These are phyloP conservation scores for Coptotermes formosanus DNA, from an alignment of 1,140 invertebrate species.

Conservation along the genomic window DNA sequence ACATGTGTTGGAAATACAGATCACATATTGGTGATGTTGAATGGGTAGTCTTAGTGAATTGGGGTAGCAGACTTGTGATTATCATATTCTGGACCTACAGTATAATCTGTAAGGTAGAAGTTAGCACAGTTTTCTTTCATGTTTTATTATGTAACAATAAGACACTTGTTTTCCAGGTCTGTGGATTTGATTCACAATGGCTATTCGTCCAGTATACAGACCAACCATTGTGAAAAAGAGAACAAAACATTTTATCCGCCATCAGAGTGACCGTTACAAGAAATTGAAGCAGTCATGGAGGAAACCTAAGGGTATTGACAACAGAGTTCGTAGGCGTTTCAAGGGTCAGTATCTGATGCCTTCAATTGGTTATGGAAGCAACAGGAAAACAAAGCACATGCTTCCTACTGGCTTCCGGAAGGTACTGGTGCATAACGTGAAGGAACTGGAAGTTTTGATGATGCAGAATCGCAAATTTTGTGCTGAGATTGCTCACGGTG, in stretches of 20 bases:
- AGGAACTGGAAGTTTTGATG: slow-evolving; percentile 96
- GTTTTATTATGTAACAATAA: too few relatives aligned
- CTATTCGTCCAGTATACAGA: slow-evolving; percentile 82
- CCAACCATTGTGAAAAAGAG: slow-evolving; percentile 93
- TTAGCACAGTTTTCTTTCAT: too few relatives aligned
- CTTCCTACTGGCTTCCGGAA: slow-evolving; percentile 97
- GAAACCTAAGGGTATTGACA: slow-evolving; percentile 98
- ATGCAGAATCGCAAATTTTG: slow-evolving; percentile 98
- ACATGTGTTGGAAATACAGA: too few relatives aligned
- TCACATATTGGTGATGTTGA: too few relatives aligned
- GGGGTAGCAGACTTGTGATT: too few relatives aligned
- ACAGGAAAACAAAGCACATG: slow-evolving; percentile 92
- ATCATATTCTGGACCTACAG: background rate
- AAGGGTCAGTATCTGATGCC: slow-evolving; percentile 99
- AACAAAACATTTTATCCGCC: slow-evolving; percentile 93
- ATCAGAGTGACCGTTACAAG: slow-evolving; percentile 95
- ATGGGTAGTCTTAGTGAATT: too few relatives aligned
- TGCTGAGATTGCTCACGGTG: slow-evolving; percentile 95
- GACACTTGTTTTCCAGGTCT: background rate
- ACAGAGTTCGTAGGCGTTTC: slow-evolving; percentile 96
- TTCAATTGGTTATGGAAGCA: slow-evolving; percentile 98
- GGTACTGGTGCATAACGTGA: slow-evolving; percentile 82
- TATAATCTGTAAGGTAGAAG: background rate
- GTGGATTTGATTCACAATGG: slow-evolving; percentile 57
- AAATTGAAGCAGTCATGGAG: slow-evolving; percentile 93